Evolutionary conservation across 2,113 vertebrate genomes (phyloP).

Genomic region (Apistogramma diplotaenia): DNA sequence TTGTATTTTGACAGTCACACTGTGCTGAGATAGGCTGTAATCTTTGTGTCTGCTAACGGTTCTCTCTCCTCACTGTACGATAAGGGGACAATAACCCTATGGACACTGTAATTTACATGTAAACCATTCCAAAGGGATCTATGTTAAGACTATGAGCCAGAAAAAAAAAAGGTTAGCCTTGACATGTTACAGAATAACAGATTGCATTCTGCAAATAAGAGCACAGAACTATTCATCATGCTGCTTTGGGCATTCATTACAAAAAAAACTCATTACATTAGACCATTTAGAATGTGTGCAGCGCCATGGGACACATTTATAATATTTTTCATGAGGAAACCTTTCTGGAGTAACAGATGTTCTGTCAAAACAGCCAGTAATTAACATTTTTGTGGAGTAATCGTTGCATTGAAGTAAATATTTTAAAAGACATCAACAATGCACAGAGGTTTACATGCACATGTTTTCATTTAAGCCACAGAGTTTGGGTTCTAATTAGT

Average conservation of each 20-base stretch:
- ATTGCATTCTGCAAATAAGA: conserved; percentile 56
- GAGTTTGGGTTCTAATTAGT: neutral
- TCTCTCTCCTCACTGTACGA: conserved; percentile 25
- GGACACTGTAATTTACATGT: conserved; percentile 49
- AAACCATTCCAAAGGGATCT: conserved; percentile 35
- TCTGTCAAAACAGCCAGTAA: conserved; percentile 51
- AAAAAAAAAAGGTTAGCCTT: conserved; percentile 13
- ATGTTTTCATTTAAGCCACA: neutral
- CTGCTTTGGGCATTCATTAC: conserved; percentile 36
- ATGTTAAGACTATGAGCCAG: neutral
- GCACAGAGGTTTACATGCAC: neutral
- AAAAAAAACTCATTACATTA: conserved; percentile 60
- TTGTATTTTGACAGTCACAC: conserved; percentile 22
- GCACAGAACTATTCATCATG: conserved; percentile 54
- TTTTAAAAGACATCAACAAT: conserved; percentile 15
- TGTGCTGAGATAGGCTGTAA: conserved; percentile 23
- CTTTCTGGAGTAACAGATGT: conserved; percentile 50
- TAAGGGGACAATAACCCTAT: conserved; percentile 31
- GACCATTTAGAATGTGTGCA: conserved; percentile 45
- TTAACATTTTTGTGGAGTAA: conserved; percentile 31
- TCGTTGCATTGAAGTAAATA: conserved; percentile 17
- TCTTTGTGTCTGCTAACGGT: conserved; percentile 32
- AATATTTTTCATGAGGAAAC: conserved; percentile 40
- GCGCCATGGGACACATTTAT: conserved; percentile 43
- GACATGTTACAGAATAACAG: conserved; percentile 54